Percentiles rank a stretch among this genome's conserved stretches.
Conservation (phyloP, 1,140 invertebrate species). For the Cecropterus lyciades region DNA sequence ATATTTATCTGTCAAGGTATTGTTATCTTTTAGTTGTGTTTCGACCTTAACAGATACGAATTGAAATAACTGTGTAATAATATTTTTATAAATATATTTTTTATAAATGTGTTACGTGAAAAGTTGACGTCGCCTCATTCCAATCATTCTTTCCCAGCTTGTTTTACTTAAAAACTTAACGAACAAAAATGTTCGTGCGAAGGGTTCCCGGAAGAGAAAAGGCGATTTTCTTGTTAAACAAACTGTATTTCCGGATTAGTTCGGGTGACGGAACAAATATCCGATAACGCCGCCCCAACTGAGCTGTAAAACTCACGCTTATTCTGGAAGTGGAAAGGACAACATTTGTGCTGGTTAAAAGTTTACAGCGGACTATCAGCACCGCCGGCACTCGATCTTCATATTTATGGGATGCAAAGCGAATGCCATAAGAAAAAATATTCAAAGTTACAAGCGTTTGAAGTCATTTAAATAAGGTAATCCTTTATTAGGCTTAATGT, state of each 20-base stretch:
- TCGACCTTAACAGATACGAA: too few species aligned
- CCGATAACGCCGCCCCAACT: background rate
- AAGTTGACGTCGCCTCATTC: too few species aligned
- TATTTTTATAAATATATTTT: too few species aligned
- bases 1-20: too few species aligned
- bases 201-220: background rate
- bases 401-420: conserved; percentile 12
- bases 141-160: background rate
- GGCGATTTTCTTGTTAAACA: background rate
- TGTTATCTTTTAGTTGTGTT: too few species aligned
- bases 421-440: background rate
- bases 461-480: background rate
- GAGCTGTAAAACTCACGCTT: background rate
- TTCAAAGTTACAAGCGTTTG: background rate
- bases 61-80: too few species aligned
- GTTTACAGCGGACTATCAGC: background rate
- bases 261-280: background rate
- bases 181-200: background rate
- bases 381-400: conserved; percentile 2
- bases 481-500: background rate
- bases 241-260: background rate
- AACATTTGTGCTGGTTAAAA: background rate
- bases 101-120: too few species aligned
- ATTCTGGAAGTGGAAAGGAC: background rate
- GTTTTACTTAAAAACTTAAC: background rate